Conservation (phyloP, 2,797 vertebrate species). For the Muraenolepis orangiensis region DNA sequence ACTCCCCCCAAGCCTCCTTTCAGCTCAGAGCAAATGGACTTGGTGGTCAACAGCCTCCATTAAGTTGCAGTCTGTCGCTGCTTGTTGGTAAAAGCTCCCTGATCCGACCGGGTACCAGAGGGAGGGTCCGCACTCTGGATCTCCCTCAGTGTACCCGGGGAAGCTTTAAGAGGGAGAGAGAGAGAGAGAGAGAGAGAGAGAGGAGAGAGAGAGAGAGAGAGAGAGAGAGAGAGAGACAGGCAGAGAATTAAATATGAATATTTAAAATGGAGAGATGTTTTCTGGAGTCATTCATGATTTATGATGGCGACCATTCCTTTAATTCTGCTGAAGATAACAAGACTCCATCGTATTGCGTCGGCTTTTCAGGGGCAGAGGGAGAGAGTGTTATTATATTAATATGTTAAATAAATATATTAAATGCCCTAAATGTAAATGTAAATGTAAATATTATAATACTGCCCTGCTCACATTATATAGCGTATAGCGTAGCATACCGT, state of each 20-base stretch:
- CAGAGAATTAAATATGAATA: too few relatives aligned
- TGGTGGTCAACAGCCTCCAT: conserved; percentile 20
- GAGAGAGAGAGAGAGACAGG: background rate
- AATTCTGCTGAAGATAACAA: background rate
- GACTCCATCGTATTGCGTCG: background rate
- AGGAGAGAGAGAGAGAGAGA: conserved; percentile 9
- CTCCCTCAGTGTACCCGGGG: background rate
- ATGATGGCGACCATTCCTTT: background rate
- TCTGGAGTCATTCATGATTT: background rate
- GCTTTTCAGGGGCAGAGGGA: too few relatives aligned
- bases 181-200: conserved; percentile 21
- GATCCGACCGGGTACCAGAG: conserved; percentile 5
- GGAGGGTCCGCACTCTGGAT: background rate
- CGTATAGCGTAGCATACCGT: background rate
- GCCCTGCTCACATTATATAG: background rate
- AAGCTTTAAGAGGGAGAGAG: background rate
- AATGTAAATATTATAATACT: too few relatives aligned
- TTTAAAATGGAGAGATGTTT: background rate
- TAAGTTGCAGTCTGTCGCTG: background rate
- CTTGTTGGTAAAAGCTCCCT: conserved; percentile 17
- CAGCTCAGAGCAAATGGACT: conserved; percentile 3
- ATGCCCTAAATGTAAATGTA: too few relatives aligned
- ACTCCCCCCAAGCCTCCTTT: background rate
- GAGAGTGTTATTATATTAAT: too few relatives aligned
- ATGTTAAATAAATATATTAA: too few relatives aligned